Evolutionary conservation across 2,888 invertebrate genomes (phyloP).

Genomic region (Andrena bicolor): DNA sequence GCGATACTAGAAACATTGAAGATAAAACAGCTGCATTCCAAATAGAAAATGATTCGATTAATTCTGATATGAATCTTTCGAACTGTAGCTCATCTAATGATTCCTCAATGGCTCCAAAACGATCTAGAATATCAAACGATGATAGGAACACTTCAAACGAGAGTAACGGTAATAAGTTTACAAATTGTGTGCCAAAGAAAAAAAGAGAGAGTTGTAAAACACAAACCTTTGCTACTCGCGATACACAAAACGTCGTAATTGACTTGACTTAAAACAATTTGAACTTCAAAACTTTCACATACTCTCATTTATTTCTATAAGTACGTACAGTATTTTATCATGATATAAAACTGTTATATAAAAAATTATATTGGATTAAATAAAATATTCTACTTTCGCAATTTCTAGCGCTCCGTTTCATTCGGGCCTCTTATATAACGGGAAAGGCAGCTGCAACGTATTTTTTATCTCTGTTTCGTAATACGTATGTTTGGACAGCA

Average conservation of each 20-base stretch:
- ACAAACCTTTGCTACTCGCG: background rate
- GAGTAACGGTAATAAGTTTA: conserved; percentile 1
- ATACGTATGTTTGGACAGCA: conserved; percentile 83
- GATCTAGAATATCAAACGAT: background rate
- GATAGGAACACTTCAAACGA: background rate
- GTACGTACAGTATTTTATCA: conserved; percentile 22
- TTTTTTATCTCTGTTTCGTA: conserved; percentile 74
- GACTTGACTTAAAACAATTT: conserved; percentile 44
- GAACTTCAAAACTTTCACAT: conserved; percentile 1
- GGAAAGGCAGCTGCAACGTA: conserved; percentile 81
- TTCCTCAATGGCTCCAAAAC: conserved; percentile 14
- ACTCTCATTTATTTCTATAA: conserved; percentile 22
- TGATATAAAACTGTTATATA: background rate
- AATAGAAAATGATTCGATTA: background rate
- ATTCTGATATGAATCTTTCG: conserved; percentile 6
- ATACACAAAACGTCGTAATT: conserved; percentile 5
- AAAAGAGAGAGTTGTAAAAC: background rate
- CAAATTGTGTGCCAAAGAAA: conserved; percentile 32
- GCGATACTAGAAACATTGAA: background rate
- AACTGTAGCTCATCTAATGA: background rate
- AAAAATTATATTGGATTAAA: conserved; percentile 6
- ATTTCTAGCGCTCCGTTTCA: background rate
- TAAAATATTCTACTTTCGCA: conserved; percentile 42
- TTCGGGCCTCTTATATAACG: conserved; percentile 18
- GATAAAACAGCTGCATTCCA: background rate